Evolutionary conservation across 1,140 invertebrate genomes (phyloP).

Genomic region (Anagrus nilaparvatae): DNA sequence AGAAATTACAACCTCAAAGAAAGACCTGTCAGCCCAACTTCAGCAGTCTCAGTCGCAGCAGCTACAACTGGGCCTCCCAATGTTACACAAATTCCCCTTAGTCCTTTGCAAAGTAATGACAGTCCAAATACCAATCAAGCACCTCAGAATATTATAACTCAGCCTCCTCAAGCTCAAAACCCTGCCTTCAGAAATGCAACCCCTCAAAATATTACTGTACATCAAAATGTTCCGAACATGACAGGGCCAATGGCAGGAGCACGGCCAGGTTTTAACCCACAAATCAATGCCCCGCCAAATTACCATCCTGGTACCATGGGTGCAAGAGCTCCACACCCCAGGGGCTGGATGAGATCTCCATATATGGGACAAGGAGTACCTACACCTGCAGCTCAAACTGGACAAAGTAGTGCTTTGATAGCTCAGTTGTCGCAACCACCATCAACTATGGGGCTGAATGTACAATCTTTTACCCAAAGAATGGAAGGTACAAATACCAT

Average conservation of each 20-base stretch:
- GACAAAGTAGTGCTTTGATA: slow-evolving; percentile 49
- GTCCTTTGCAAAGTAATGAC: slow-evolving; percentile 48
- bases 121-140: slow-evolving; percentile 44
- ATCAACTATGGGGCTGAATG: slow-evolving; percentile 41
- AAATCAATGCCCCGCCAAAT: slow-evolving; percentile 43
- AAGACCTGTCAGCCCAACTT: slow-evolving; percentile 62
- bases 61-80: slow-evolving; percentile 29
- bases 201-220: slow-evolving; percentile 36
- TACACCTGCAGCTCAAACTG: slow-evolving; percentile 17
- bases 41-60: slow-evolving; percentile 31
- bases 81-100: slow-evolving; percentile 39
- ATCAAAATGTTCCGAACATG: slow-evolving; percentile 31
- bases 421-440: slow-evolving; percentile 60
- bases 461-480: slow-evolving; percentile 42
- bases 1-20: slow-evolving; percentile 62
- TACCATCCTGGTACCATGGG: slow-evolving; percentile 37
- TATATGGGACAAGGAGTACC: slow-evolving; percentile 29
- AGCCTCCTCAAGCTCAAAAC: slow-evolving; percentile 29
- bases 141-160: slow-evolving; percentile 29
- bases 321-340: slow-evolving; percentile 26
- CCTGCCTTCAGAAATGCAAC: slow-evolving; percentile 31
- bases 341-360: slow-evolving; percentile 32
- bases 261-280: slow-evolving; percentile 36
- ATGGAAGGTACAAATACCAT: slow-evolving; percentile 39
- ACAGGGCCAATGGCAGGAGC: slow-evolving; percentile 26